phyloP scores from a whole-genome alignment of 2,113 vertebrate species.

The Zosterops borbonicus region DNA sequence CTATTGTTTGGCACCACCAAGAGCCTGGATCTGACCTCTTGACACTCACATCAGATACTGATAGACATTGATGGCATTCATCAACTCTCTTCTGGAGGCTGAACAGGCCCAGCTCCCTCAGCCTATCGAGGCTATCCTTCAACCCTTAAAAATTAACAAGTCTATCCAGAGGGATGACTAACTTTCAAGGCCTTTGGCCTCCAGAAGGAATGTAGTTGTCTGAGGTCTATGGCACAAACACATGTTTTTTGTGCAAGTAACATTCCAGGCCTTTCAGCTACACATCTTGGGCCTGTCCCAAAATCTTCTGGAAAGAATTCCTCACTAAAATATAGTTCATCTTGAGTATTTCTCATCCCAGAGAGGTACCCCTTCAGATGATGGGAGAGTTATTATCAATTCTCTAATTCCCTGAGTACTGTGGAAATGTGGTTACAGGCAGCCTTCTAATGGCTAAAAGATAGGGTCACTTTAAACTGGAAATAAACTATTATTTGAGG shows the following conservation, averaged over 20 bases:
- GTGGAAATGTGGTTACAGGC: slow-evolving; percentile 44
- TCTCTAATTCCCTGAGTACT: slow-evolving; percentile 44
- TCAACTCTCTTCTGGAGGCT: not conserved
- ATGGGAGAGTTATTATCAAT: slow-evolving; percentile 42
- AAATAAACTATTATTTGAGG: slow-evolving; percentile 58
- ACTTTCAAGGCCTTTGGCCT: slow-evolving; percentile 10
- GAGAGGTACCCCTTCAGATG: not conserved
- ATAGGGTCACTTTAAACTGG: slow-evolving; percentile 56
- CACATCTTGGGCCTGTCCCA: slow-evolving; percentile 15
- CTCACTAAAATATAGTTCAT: slow-evolving; percentile 17
- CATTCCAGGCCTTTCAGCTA: slow-evolving; percentile 52
- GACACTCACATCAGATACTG: not conserved
- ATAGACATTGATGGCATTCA: not conserved
- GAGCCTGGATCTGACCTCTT: not conserved
- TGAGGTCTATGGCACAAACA: slow-evolving; percentile 13
- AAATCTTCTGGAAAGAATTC: slow-evolving; percentile 54
- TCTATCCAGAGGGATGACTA: not conserved
- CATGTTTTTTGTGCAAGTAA: slow-evolving; percentile 43
- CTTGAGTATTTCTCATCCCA: slow-evolving; percentile 21
- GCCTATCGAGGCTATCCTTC: not conserved
- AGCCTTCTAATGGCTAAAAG: slow-evolving; percentile 33
- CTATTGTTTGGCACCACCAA: not conserved
- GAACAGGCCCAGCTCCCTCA: not conserved
- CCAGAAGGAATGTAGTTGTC: slow-evolving; percentile 1
- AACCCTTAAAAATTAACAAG: not conserved